Evolutionary conservation across 1,140 invertebrate species (phyloP).

Genomic region (Lepidurus apus): DNA sequence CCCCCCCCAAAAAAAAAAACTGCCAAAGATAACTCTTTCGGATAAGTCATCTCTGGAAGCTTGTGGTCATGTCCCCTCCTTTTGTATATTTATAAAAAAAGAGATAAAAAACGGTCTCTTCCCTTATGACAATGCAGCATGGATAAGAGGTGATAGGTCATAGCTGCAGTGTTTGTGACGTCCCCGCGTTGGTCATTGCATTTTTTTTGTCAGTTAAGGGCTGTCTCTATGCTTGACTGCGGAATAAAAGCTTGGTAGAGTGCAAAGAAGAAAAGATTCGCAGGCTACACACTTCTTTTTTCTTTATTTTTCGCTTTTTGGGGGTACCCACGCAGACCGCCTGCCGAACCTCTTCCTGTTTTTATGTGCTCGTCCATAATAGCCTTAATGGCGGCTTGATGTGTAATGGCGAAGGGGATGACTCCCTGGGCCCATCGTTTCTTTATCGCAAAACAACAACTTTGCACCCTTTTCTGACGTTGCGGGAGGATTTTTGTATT

Average conservation of each 20-base stretch:
- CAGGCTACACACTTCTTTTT: not conserved
- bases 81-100: constrained; percentile 4
- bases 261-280: not conserved
- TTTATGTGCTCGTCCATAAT: constrained; percentile 19
- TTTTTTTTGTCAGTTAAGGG: not conserved
- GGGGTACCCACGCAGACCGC: not conserved
- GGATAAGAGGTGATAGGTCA: constrained; percentile 13
- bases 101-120: constrained; percentile 10
- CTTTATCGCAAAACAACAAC: constrained; percentile 22
- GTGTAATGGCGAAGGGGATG: constrained; percentile 17
- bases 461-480: constrained; percentile 1
- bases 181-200: not conserved
- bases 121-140: not conserved
- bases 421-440: not conserved
- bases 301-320: not conserved
- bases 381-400: constrained; percentile 17
- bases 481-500: not conserved
- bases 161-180: constrained; percentile 18
- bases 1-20: not conserved
- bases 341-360: constrained; percentile 12
- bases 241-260: not conserved
- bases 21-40: not conserved
- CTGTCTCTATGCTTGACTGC: constrained; percentile 21
- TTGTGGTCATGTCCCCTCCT: constrained; percentile 14
- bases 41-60: not conserved